Evolutionary conservation across 53 echinoderm and acorn worm genomes (phyloP).

Genomic region (Antedon mediterranea): DNA sequence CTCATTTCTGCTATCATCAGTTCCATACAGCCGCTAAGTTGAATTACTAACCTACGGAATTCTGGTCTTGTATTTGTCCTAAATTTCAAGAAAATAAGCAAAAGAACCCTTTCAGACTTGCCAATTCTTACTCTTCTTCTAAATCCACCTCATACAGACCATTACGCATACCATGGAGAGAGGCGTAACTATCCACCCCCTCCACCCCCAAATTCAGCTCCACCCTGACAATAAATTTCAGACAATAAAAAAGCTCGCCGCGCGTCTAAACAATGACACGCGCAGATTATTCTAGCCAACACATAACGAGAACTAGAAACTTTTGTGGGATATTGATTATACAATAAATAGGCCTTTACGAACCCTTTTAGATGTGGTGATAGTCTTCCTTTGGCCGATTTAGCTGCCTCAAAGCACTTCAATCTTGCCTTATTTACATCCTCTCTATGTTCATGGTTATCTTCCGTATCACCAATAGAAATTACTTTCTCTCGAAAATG

Average conservation of each 20-base stretch:
- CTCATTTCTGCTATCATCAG: slow-evolving; percentile 69
- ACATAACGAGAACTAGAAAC: too few relatives aligned
- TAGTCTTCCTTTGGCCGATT: slow-evolving; percentile 62
- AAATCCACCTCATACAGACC: too few relatives aligned
- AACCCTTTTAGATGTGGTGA: slow-evolving; percentile 86
- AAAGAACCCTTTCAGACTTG: too few relatives aligned
- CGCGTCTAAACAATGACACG: too few relatives aligned
- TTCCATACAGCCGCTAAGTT: slow-evolving; percentile 82
- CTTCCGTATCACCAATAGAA: slow-evolving; percentile 67
- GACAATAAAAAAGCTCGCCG: too few relatives aligned
- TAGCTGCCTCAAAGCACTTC: slow-evolving; percentile 80
- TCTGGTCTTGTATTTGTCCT: slow-evolving; percentile 46
- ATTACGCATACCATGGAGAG: too few relatives aligned
- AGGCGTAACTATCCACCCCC: too few relatives aligned
- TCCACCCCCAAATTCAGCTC: too few relatives aligned
- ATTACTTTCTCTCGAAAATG: slow-evolving; percentile 85
- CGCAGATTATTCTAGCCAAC: too few relatives aligned
- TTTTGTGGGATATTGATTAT: not conserved
- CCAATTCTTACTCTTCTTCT: too few relatives aligned
- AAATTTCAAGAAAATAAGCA: too few relatives aligned
- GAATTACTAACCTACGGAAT: slow-evolving; percentile 59
- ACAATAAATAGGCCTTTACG: slow-evolving; percentile 6
- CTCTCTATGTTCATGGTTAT: slow-evolving; percentile 57
- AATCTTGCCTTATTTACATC: slow-evolving; percentile 64
- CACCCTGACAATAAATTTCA: too few relatives aligned